Evolutionary conservation across 2,797 vertebrate genomes (phyloP).

Genomic region (Danio albolineatus): DNA sequence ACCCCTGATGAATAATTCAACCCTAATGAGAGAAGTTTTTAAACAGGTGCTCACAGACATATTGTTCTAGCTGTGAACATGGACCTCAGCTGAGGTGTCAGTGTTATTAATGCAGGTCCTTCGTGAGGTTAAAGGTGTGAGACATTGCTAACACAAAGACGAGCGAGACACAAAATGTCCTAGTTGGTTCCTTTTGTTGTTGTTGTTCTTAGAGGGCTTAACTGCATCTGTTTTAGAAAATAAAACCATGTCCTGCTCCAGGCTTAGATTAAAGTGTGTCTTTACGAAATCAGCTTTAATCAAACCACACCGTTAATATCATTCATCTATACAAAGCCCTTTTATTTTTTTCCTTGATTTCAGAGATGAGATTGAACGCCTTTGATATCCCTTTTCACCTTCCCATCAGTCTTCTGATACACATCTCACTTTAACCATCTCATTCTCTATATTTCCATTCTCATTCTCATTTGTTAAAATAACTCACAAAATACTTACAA

Average conservation of each 20-base stretch:
- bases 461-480: neutral
- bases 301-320: neutral
- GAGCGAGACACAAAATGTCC: neutral
- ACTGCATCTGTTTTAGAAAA: neutral
- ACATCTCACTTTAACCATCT: neutral
- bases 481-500: neutral
- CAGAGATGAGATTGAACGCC: neutral
- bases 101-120: neutral
- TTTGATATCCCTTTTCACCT: conserved; percentile 3
- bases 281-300: neutral
- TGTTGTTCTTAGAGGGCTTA: neutral
- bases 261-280: neutral
- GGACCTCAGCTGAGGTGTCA: neutral
- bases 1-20: conserved; percentile 12
- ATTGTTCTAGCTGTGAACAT: neutral
- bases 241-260: neutral
- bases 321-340: neutral
- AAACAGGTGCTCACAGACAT: neutral
- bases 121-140: neutral
- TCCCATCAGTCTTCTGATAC: conserved; percentile 7
- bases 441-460: neutral
- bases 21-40: neutral
- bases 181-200: neutral
- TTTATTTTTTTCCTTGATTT: neutral
- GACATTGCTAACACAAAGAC: neutral